Evolutionary conservation across 2,888 invertebrate genomes (phyloP).

Genomic region (Apamea crenata): DNA sequence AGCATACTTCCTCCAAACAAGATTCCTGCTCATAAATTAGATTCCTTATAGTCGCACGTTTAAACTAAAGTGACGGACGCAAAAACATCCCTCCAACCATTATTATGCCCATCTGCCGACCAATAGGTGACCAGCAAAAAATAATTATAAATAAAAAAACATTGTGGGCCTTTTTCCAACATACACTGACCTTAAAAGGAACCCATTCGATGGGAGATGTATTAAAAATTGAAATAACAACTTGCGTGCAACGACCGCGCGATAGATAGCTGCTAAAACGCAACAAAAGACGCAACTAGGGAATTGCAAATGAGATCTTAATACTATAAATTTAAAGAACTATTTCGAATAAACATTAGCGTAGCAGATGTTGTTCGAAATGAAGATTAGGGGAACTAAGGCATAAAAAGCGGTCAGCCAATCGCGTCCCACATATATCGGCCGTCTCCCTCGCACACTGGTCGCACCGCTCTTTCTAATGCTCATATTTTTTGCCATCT

Average conservation of each 20-base stretch:
- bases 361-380: slow-evolving; percentile 89
- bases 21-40: slow-evolving; percentile 65
- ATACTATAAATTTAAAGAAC: slow-evolving; percentile 85
- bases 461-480: slow-evolving; percentile 86
- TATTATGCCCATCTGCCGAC: slow-evolving; percentile 77
- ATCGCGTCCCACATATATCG: slow-evolving; percentile 77
- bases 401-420: slow-evolving; percentile 90
- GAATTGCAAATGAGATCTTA: slow-evolving; percentile 86
- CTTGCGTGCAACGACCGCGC: slow-evolving; percentile 84
- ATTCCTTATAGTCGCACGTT: slow-evolving; percentile 53
- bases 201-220: slow-evolving; percentile 83
- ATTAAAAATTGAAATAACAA: slow-evolving; percentile 88
- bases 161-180: slow-evolving; percentile 75
- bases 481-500: slow-evolving; percentile 89
- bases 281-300: slow-evolving; percentile 74
- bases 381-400: slow-evolving; percentile 90
- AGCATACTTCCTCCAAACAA: slow-evolving; percentile 16
- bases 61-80: slow-evolving; percentile 51
- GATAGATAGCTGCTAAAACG: slow-evolving; percentile 80
- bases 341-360: slow-evolving; percentile 87
- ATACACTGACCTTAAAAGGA: slow-evolving; percentile 84
- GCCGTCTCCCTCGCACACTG: slow-evolving; percentile 79
- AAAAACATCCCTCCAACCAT: slow-evolving; percentile 60
- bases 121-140: slow-evolving; percentile 79
- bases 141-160: slow-evolving; percentile 78